Evolutionary conservation across 2,113 vertebrate species (phyloP), one percentile per base, ranked within the genome.

Genomic region (Marmota monax): DNA sequence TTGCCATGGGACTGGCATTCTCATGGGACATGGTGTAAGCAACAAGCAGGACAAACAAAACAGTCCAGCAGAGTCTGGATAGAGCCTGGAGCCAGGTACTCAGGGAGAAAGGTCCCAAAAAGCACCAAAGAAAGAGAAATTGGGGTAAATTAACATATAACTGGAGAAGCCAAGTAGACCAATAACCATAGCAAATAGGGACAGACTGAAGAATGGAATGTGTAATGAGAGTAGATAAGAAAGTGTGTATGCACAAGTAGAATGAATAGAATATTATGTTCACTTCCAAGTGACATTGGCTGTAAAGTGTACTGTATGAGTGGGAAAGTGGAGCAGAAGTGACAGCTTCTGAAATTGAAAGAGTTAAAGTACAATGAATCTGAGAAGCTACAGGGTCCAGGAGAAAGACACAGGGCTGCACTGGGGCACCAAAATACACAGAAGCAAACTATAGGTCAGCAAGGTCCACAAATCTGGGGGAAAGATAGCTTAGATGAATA

Each of bases 1-100:
- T 78, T 92, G 56, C 76, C 89, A 61, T 45, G 45, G 58, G 94
- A 11, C 82, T 39, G 56, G 45, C 22, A 85, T 84, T 92, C 84
- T 92, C 69, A 73, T 22, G 67, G n/a, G 5, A 70, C 53, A 73
- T 0, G 4, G 25, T 5, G 45, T 42, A 13, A 45, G 23, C 10
- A 56, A 72, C 17, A 53, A 95, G 25, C 39, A 85, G 74, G 56
- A 58, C 42, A 32, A 48, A 37, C 45, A 65, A 78, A 78, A 65
- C 12, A 76, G 20, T 17, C 42, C 11, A 32, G 9, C 12, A 63
- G 27, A 56, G 56, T 32, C 69, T 65, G 14, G 53, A 37, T 48
- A 22, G 13, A 27, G 53, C 22, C 45, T 25, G 67, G n/a, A 78
- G 17, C 10, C 67, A 58, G 14, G 17, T 53, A 58, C n/a, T 77